These are phyloP conservation scores for Pachyramphus minor DNA, from an alignment of 2,113 vertebrate species.

Conservation along the genomic window DNA sequence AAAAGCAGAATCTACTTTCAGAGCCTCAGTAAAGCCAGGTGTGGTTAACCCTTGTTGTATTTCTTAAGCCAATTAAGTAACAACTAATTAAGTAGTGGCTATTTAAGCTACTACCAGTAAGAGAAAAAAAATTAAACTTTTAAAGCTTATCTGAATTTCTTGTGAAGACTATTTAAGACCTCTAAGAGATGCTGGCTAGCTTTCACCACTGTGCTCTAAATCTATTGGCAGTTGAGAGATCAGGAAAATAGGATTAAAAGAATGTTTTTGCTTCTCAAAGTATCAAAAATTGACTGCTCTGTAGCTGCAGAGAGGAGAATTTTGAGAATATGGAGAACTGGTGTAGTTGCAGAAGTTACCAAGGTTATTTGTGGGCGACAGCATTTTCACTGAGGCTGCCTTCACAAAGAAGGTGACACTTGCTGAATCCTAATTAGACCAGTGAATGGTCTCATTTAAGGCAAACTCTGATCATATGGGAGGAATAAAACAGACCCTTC, in stretches of 20 bases:
- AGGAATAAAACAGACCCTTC: constrained; percentile 13
- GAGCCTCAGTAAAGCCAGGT: neutral
- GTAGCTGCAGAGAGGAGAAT: neutral
- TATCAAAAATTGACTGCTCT: neutral
- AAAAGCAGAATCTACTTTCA: neutral
- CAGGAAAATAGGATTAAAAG: neutral
- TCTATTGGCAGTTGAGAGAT: neutral
- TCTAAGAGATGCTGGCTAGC: neutral
- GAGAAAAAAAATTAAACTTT: neutral
- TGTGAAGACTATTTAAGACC: neutral
- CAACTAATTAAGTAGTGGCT: neutral
- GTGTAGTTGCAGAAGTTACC: neutral
- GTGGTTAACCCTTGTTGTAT: neutral
- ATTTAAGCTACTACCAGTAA: neutral
- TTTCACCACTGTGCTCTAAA: neutral
- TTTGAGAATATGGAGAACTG: neutral
- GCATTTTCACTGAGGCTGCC: neutral
- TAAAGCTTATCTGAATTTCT: neutral
- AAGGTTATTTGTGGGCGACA: neutral
- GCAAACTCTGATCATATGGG: neutral
- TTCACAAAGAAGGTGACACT: neutral
- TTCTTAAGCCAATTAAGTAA: neutral
- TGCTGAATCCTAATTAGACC: constrained; percentile 22
- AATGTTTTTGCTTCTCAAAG: neutral
- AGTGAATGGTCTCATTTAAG: constrained; percentile 7